Percentiles rank a stretch among this genome's conserved stretches.
Conservation (phyloP, 2,888 invertebrate species). For the Heterodera filipjevi region DNA sequence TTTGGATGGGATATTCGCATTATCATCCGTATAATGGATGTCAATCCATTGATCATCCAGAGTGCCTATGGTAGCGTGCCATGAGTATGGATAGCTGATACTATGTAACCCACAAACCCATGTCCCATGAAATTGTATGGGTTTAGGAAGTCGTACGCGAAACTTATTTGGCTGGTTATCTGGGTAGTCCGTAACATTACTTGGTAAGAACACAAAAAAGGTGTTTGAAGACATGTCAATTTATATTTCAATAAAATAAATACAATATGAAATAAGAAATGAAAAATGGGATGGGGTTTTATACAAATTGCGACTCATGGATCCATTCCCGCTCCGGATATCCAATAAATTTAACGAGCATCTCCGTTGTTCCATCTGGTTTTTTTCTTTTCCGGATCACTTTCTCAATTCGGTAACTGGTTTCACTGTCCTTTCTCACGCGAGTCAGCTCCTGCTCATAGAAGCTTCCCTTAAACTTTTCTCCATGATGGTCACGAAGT, state of each 20-base stretch:
- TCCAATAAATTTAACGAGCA: slow-evolving; percentile 11
- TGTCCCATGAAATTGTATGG: slow-evolving; percentile 1
- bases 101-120: slow-evolving; percentile 23
- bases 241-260: slow-evolving; percentile 8
- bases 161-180: slow-evolving; percentile 17
- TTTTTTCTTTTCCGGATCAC: slow-evolving; percentile 4
- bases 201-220: too few species aligned
- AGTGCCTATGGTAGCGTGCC: slow-evolving; percentile 12
- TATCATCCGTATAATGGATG: background rate
- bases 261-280: background rate
- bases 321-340: slow-evolving; percentile 18
- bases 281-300: background rate
- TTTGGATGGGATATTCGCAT: too few species aligned
- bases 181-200: too few species aligned
- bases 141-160: slow-evolving; percentile 1
- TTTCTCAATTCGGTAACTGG: slow-evolving; percentile 17
- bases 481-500: slow-evolving; percentile 3
- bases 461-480: slow-evolving; percentile 10
- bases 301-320: slow-evolving; percentile 20
- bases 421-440: slow-evolving; percentile 9
- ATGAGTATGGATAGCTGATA: too few species aligned
- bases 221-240: too few species aligned
- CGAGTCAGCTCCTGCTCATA: background rate
- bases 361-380: slow-evolving; percentile 9
- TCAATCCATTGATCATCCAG: slow-evolving; percentile 20